phyloP scores from a whole-genome alignment of 2,113 vertebrate species.

The Chaetodon trifascialis region DNA sequence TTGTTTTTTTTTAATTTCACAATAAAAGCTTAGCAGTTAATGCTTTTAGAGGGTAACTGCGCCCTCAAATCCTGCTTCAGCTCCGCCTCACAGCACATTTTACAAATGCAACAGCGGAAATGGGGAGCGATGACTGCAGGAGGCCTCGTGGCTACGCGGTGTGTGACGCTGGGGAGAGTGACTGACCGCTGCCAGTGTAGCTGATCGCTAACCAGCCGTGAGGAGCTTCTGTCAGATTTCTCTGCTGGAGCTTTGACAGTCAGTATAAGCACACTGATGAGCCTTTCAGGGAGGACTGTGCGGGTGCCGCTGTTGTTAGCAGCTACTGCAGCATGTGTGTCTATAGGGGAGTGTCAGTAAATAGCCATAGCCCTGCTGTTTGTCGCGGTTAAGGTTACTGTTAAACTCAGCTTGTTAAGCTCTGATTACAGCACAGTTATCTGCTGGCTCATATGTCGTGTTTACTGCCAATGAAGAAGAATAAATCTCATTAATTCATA shows the following conservation, averaged over 20 bases:
- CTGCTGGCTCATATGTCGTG: background rate
- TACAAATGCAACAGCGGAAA: background rate
- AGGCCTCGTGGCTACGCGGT: background rate
- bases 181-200: no score
- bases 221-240: no score
- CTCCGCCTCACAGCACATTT: no score
- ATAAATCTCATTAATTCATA: background rate
- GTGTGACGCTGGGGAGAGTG: no score
- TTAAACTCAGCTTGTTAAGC: background rate
- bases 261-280: no score
- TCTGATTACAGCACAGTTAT: background rate
- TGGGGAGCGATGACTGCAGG: background rate
- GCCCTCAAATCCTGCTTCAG: background rate
- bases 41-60: background rate
- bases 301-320: no score
- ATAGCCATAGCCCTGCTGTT: background rate
- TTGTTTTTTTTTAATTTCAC: conserved; percentile 13
- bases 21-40: conserved; percentile 32
- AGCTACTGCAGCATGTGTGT: background rate
- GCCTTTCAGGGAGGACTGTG: no score
- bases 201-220: no score
- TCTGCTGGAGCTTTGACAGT: no score
- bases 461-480: background rate
- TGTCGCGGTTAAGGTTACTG: background rate
- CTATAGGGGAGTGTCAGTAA: background rate